phyloP scores from a whole-genome alignment of 2,113 vertebrate species.

The Pelecanus crispus region DNA sequence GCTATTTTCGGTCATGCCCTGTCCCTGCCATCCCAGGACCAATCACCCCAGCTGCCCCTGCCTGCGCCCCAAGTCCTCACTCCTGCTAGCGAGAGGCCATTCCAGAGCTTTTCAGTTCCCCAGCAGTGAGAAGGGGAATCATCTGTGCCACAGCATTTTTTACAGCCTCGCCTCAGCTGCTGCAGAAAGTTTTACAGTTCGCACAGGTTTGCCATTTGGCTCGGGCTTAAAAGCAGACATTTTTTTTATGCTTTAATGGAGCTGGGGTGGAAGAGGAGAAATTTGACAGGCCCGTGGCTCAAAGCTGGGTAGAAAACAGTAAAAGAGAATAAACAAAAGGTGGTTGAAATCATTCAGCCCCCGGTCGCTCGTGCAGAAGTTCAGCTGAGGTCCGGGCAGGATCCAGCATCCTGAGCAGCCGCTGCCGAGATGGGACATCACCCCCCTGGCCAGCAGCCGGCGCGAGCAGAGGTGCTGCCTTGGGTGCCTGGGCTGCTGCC shows the following conservation, averaged over 20 bases:
- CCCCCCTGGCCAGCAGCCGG: neutral
- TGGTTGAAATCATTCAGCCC: neutral
- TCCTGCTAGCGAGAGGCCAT: rapidly evolving
- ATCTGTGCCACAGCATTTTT: neutral
- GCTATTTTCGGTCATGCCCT: neutral
- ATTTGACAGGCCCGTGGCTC: neutral
- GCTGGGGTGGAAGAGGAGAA: neutral
- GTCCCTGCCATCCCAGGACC: neutral
- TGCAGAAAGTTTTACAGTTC: neutral
- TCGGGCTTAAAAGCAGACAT: neutral
- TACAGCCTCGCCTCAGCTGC: neutral
- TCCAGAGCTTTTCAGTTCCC: neutral
- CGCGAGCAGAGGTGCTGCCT: neutral
- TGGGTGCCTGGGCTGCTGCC: neutral
- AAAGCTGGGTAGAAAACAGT: neutral
- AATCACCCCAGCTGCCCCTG: neutral
- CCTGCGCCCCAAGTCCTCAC: neutral
- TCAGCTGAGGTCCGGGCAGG: neutral
- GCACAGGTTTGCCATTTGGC: neutral
- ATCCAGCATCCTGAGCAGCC: neutral
- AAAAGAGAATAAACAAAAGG: neutral
- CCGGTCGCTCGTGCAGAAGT: neutral
- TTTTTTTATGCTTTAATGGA: neutral
- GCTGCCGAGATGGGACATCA: neutral
- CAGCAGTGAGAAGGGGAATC: neutral